Percentiles rank a stretch among this genome's conserved stretches.
These are phyloP conservation scores for Pycnomerus fuliginosus DNA, from an alignment of 2,888 invertebrate genomes.

Conservation along the genomic window DNA sequence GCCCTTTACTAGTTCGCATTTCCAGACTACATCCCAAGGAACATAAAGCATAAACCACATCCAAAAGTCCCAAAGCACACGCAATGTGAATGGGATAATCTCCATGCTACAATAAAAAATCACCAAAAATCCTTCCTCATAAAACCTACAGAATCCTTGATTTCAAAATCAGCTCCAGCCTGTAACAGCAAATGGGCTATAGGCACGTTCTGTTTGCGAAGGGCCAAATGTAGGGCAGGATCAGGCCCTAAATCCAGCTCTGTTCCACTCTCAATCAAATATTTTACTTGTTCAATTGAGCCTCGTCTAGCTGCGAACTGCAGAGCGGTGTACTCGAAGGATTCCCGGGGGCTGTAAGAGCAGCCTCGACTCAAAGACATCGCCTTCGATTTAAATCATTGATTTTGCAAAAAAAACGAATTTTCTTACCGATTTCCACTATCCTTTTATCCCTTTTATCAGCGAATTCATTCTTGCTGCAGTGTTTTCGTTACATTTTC, in stretches of 20 bases:
- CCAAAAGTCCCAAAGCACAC: slow-evolving; percentile 56
- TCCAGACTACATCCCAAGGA: slow-evolving; percentile 64
- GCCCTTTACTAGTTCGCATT: slow-evolving; percentile 60
- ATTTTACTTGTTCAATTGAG: slow-evolving; percentile 45
- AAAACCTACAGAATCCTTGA: slow-evolving; percentile 54
- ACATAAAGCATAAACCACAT: slow-evolving; percentile 60
- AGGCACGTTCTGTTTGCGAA: slow-evolving; percentile 57
- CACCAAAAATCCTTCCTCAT: neutral
- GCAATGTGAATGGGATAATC: slow-evolving; percentile 64
- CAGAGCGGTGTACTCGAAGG: slow-evolving; percentile 44
- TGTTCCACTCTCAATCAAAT: slow-evolving; percentile 47
- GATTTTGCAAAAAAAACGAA: too few relatives aligned
- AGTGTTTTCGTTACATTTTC: too few relatives aligned
- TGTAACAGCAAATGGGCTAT: slow-evolving; percentile 62
- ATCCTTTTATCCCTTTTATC: too few relatives aligned
- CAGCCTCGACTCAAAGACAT: slow-evolving; percentile 35
- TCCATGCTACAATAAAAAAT: slow-evolving; percentile 52
- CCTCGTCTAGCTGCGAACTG: slow-evolving; percentile 47
- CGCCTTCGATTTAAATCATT: too few relatives aligned
- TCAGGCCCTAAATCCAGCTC: slow-evolving; percentile 51
- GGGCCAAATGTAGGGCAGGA: slow-evolving; percentile 62
- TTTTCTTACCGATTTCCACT: too few relatives aligned
- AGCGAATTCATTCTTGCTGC: too few relatives aligned
- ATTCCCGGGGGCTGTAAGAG: slow-evolving; percentile 44
- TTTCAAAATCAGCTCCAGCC: slow-evolving; percentile 61